Conservation (phyloP, 2,797 vertebrate species). For the Lagodon rhomboides region DNA sequence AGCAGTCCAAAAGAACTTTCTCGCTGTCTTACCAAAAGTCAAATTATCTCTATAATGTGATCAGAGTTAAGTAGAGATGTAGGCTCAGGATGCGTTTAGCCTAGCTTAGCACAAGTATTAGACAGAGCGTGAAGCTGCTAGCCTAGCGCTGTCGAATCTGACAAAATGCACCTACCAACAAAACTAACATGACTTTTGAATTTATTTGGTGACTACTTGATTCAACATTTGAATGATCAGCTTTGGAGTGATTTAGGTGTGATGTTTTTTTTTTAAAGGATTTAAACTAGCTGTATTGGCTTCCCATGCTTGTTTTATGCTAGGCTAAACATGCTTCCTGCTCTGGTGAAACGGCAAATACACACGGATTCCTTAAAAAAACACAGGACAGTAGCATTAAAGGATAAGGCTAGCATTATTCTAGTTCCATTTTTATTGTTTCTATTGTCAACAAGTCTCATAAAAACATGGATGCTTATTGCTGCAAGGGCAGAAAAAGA, state of each 20-base stretch:
- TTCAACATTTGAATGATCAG: no score
- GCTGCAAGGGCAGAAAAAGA: no score
- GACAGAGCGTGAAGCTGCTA: not conserved
- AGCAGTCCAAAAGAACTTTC: slow-evolving; percentile 4
- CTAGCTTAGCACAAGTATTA: not conserved
- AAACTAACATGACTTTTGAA: not conserved
- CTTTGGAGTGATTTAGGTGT: not conserved
- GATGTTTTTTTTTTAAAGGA: not conserved
- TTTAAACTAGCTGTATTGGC: not conserved
- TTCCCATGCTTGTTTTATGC: not conserved
- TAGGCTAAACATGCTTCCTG: slow-evolving; percentile 2
- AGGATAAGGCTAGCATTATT: slow-evolving; percentile 32
- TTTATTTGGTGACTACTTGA: not conserved
- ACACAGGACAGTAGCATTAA: not conserved
- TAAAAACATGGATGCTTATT: not conserved
- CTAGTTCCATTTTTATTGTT: not conserved
- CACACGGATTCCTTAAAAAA: slow-evolving; percentile 29
- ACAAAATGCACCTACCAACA: slow-evolving; percentile 2
- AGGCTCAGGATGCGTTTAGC: not conserved
- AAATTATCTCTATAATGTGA: not conserved
- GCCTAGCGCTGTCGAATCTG: not conserved
- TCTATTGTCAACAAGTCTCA: slow-evolving; percentile 20
- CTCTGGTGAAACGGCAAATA: slow-evolving; percentile 21
- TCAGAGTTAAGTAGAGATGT: not conserved
- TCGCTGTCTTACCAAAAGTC: slow-evolving; percentile 3